Evolutionary conservation across 2,797 vertebrate species (phyloP).

Genomic region (Cephalopachus bancanus): DNA sequence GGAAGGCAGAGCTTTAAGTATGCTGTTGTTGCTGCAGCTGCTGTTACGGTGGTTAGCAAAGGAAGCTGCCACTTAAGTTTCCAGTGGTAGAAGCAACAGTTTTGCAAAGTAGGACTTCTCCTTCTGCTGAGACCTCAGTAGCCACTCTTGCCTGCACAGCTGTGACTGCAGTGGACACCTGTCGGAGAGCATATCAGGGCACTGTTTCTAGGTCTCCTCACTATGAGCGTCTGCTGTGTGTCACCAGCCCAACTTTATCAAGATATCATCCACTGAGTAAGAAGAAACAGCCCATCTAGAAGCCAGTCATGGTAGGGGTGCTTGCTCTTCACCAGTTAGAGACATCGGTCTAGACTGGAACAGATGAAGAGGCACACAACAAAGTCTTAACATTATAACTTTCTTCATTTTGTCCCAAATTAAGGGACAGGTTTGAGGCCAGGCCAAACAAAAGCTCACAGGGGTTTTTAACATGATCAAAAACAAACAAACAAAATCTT

Average conservation of each 20-base stretch:
- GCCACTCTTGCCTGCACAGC: background rate
- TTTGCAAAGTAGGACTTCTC: too few species aligned
- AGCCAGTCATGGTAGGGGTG: background rate
- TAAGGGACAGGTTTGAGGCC: background rate
- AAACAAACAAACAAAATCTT: background rate
- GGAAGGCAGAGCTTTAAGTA: background rate
- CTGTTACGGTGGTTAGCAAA: background rate
- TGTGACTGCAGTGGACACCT: too few species aligned
- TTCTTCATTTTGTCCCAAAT: background rate
- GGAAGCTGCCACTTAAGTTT: too few species aligned
- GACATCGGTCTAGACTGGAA: background rate
- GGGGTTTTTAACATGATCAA: background rate
- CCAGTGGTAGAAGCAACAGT: background rate
- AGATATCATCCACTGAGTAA: background rate
- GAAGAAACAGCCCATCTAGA: background rate
- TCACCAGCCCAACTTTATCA: too few species aligned
- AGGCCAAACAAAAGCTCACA: background rate
- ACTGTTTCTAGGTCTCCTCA: background rate
- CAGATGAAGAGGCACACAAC: background rate
- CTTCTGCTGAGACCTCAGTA: background rate
- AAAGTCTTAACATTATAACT: background rate
- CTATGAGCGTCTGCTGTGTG: background rate
- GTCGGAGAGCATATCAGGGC: too few species aligned
- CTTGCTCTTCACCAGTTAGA: background rate
- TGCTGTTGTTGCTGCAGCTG: too few species aligned